Conservation (phyloP, 2,888 invertebrate species). For the Acleris sparsana region DNA sequence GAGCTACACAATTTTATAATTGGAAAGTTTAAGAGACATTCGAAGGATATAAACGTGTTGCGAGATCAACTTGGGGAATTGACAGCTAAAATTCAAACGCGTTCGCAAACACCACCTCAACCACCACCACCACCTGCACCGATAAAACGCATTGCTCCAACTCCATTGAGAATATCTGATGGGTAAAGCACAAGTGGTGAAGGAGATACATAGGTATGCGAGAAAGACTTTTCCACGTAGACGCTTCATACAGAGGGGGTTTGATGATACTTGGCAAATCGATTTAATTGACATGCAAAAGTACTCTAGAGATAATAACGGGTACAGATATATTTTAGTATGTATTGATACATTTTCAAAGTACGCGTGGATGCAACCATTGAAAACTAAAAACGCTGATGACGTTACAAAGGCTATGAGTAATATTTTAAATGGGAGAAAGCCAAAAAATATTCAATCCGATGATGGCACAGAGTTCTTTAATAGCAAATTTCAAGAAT, state of each 20-base stretch:
- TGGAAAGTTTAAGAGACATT: not conserved
- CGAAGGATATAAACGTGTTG: not conserved
- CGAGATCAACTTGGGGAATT: not conserved
- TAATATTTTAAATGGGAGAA: constrained; percentile 6
- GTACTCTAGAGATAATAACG: constrained; percentile 3
- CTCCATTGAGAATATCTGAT: not conserved
- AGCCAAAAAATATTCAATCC: constrained; percentile 15
- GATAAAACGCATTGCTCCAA: not conserved
- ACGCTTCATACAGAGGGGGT: constrained; percentile 10
- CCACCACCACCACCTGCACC: not conserved
- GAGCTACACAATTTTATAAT: not conserved
- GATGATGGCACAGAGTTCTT: constrained; percentile 20
- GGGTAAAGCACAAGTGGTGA: constrained; percentile 21
- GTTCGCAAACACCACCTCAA: not conserved
- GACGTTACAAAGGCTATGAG: constrained; percentile 9
- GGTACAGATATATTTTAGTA: constrained; percentile 6
- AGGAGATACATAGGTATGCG: constrained; percentile 18
- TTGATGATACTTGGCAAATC: constrained; percentile 24
- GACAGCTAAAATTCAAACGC: not conserved
- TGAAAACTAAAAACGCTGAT: constrained; percentile 15
- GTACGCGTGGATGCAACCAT: constrained; percentile 4
- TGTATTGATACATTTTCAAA: constrained; percentile 27
- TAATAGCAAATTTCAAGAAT: constrained; percentile 1
- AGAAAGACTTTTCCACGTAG: constrained; percentile 15
- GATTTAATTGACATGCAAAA: constrained; percentile 21